A percentile compares a stretch with the other conserved stretches of the same genome.
Conservation (phyloP, 2,888 invertebrate genomes). For the Rutpela maculata region DNA sequence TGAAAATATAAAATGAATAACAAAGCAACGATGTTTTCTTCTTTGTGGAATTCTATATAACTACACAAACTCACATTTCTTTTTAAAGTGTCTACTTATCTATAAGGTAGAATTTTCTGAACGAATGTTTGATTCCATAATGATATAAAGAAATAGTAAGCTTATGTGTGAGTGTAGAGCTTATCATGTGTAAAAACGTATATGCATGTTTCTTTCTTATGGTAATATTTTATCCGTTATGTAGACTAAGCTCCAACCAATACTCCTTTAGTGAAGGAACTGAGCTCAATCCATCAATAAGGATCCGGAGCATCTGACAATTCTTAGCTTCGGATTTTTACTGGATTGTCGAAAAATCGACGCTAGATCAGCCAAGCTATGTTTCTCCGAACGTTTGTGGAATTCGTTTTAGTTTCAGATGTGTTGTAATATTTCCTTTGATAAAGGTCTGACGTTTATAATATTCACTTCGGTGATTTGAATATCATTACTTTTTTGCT, state of each 20-base stretch:
- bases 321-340: slow-evolving; percentile 68
- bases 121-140: slow-evolving; percentile 32
- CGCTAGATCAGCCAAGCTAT: slow-evolving; percentile 62
- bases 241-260: slow-evolving; percentile 47
- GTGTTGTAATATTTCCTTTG: slow-evolving; percentile 59
- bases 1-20: not conserved
- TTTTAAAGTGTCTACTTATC: slow-evolving; percentile 4
- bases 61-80: slow-evolving; percentile 8
- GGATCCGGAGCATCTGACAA: slow-evolving; percentile 69
- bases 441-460: slow-evolving; percentile 69
- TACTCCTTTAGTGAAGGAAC: slow-evolving; percentile 52
- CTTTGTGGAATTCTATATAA: not conserved
- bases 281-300: slow-evolving; percentile 70
- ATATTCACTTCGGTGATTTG: slow-evolving; percentile 63
- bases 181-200: slow-evolving; percentile 60
- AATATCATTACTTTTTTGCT: slow-evolving; percentile 65
- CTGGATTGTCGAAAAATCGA: slow-evolving; percentile 68
- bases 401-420: slow-evolving; percentile 55
- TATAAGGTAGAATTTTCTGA: slow-evolving; percentile 12
- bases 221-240: slow-evolving; percentile 64
- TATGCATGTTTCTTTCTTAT: slow-evolving; percentile 62
- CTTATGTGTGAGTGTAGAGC: slow-evolving; percentile 41
- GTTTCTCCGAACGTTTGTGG: slow-evolving; percentile 57
- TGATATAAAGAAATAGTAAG: slow-evolving; percentile 39
- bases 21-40: not conserved